A percentile compares a stretch with the other conserved stretches of the same genome.
phyloP scores from a whole-genome alignment of 2,888 invertebrate species.

The Lasioglossum calceatum region DNA sequence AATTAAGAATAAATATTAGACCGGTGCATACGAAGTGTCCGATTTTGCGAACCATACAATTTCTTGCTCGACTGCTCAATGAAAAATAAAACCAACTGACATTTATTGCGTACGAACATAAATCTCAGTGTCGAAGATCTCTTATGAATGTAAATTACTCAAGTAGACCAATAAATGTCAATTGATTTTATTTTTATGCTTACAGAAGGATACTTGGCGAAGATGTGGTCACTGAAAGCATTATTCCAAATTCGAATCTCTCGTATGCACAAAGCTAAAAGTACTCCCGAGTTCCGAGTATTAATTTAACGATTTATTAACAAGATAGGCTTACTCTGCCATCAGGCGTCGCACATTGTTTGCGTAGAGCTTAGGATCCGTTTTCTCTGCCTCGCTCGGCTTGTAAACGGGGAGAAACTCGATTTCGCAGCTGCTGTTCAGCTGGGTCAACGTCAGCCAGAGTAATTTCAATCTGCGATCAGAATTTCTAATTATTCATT shows the following conservation, averaged over 20 bases:
- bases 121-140: background rate
- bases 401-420: constrained; percentile 97
- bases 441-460: constrained; percentile 95
- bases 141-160: background rate
- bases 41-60: background rate
- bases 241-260: background rate
- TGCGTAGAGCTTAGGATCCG: constrained; percentile 95
- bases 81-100: background rate
- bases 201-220: background rate
- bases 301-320: background rate
- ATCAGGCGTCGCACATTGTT: constrained; percentile 95
- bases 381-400: constrained; percentile 94
- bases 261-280: background rate
- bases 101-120: background rate
- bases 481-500: background rate
- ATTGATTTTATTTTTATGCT: background rate
- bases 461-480: constrained; percentile 90
- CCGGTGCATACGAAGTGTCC: background rate
- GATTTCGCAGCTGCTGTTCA: constrained; percentile 94
- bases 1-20: background rate
- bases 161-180: background rate
- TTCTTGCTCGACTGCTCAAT: background rate
- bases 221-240: background rate
- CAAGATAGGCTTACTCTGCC: constrained; percentile 90
- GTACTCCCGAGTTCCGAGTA: background rate